phyloP scores from a whole-genome alignment of 2,888 invertebrate genomes.

The Philaethria dido region DNA sequence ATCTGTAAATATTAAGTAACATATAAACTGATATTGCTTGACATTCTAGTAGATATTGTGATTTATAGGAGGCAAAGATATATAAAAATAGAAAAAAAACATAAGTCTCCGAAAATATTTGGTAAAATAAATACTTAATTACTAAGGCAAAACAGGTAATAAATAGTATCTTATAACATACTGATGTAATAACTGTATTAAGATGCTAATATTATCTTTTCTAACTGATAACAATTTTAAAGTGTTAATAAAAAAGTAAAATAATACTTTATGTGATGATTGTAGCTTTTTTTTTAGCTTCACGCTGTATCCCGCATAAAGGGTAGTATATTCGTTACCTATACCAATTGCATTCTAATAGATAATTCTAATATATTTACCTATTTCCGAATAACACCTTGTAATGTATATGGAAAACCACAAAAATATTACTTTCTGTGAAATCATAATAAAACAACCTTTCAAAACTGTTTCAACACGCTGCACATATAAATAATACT shows the following conservation, averaged over 20 bases:
- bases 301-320: no score
- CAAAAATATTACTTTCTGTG: conserved; percentile 21
- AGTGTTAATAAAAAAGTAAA: no score
- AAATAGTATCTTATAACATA: not conserved
- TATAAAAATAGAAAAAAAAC: no score
- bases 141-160: not conserved
- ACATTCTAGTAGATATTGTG: not conserved
- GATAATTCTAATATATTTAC: conserved; percentile 5
- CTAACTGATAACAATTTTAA: no score
- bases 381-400: conserved; percentile 22
- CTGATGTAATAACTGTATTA: no score
- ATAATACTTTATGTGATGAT: no score
- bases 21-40: not conserved
- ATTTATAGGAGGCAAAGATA: no score
- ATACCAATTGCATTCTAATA: not conserved
- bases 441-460: conserved; percentile 18
- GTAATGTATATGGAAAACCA: conserved; percentile 7
- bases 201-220: not conserved
- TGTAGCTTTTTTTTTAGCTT: no score
- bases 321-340: no score
- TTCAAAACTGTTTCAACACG: conserved; percentile 13
- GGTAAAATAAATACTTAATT: not conserved
- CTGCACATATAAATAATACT: not conserved
- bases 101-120: no score
- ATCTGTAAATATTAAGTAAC: conserved; percentile 26